Conservation (phyloP, 1,140 invertebrate species). For the Tenebrio molitor region DNA sequence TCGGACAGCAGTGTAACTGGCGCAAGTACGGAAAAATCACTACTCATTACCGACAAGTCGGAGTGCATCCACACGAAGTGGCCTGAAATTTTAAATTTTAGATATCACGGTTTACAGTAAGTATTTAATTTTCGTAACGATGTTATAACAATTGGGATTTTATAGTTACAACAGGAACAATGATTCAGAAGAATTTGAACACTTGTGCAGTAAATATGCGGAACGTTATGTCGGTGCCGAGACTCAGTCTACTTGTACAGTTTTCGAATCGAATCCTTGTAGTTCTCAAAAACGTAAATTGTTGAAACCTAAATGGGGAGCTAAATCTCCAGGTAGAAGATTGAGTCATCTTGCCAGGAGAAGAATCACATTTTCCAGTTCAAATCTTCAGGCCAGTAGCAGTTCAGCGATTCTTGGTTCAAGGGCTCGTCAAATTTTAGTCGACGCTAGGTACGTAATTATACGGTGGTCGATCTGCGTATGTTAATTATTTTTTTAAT, state of each 20-base stretch:
- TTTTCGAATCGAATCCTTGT: slow-evolving; percentile 69
- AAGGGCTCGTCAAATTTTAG: slow-evolving; percentile 62
- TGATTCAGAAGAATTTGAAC: slow-evolving; percentile 74
- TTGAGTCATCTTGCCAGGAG: slow-evolving; percentile 76
- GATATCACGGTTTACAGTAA: slow-evolving; percentile 77
- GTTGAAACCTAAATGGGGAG: slow-evolving; percentile 68
- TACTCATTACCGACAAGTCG: slow-evolving; percentile 51
- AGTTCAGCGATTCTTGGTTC: slow-evolving; percentile 50
- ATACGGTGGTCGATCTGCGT: not conserved
- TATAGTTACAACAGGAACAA: slow-evolving; percentile 76
- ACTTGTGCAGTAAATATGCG: slow-evolving; percentile 71
- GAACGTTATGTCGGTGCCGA: slow-evolving; percentile 76
- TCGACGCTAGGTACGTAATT: slow-evolving; percentile 63
- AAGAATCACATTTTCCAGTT: slow-evolving; percentile 75
- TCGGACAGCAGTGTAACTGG: slow-evolving; percentile 28
- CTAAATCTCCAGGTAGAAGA: slow-evolving; percentile 76
- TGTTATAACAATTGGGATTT: slow-evolving; percentile 54
- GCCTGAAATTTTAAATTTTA: slow-evolving; percentile 71
- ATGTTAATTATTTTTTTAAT: slow-evolving; percentile 47
- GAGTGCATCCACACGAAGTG: slow-evolving; percentile 63
- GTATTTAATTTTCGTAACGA: slow-evolving; percentile 60
- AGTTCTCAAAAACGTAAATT: slow-evolving; percentile 72
- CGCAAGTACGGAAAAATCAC: slow-evolving; percentile 28
- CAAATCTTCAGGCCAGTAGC: slow-evolving; percentile 62
- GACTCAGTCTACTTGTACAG: slow-evolving; percentile 76